A percentile compares a stretch with the other conserved stretches of the same genome.
Conservation (phyloP, 2,888 invertebrate genomes). For the Tanytarsus gracilentus region DNA sequence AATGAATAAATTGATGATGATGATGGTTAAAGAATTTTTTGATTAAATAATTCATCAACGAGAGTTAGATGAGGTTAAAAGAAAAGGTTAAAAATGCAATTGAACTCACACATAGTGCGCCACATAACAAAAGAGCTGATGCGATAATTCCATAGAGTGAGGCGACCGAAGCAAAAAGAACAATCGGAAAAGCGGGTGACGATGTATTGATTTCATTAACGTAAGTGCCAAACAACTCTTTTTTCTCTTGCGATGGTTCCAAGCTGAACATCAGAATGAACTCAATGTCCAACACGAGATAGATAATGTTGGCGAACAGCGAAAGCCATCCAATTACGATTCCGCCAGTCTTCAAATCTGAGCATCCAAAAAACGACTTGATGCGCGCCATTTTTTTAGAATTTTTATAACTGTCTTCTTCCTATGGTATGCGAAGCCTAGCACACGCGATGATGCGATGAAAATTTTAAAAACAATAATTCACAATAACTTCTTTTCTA, state of each 20-base stretch:
- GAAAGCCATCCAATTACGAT: conserved; percentile 4
- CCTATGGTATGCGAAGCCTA: background rate
- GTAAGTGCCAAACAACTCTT: conserved; percentile 3
- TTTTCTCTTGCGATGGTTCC: background rate
- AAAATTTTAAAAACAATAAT: too few species aligned
- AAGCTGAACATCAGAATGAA: background rate
- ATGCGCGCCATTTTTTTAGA: conserved; percentile 26
- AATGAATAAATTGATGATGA: background rate
- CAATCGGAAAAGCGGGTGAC: conserved; percentile 15
- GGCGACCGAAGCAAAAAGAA: conserved; percentile 2
- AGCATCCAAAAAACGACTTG: conserved; percentile 16
- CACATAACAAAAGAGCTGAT: conserved; percentile 8
- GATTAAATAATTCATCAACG: background rate
- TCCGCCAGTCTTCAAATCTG: conserved; percentile 17
- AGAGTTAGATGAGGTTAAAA: background rate
- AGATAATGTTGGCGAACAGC: conserved; percentile 3
- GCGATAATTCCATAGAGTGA: conserved; percentile 17
- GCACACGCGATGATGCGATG: conserved; percentile 6
- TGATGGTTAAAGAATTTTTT: too few species aligned
- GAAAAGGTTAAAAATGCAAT: conserved; percentile 14
- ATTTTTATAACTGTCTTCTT: background rate
- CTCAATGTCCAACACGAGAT: conserved; percentile 5
- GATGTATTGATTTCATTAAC: conserved; percentile 19
- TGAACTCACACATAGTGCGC: conserved; percentile 6
- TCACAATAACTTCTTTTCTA: too few species aligned